Evolutionary conservation across 2,113 vertebrate genomes (phyloP).

Genomic region (Indicator indicator): DNA sequence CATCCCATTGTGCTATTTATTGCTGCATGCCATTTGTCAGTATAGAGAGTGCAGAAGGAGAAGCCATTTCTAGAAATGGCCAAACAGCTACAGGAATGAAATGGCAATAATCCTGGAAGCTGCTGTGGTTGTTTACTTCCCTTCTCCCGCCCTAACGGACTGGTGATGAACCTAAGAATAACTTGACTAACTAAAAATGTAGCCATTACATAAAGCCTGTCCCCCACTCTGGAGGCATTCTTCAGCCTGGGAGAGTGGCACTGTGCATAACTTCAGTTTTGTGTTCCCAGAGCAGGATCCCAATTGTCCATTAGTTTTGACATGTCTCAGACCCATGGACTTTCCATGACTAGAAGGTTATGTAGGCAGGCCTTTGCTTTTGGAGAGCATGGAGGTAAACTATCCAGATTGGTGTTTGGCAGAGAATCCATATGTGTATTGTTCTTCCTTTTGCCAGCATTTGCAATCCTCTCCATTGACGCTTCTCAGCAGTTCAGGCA

Average conservation of each 20-base stretch:
- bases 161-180: slow-evolving; percentile 47
- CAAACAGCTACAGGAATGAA: slow-evolving; percentile 40
- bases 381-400: not conserved
- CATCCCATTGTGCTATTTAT: slow-evolving; percentile 50
- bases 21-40: slow-evolving; percentile 19
- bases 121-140: slow-evolving; percentile 52
- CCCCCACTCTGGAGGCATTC: not conserved
- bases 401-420: not conserved
- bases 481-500: not conserved
- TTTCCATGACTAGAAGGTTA: not conserved
- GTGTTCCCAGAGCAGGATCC: not conserved
- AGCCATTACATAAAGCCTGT: slow-evolving; percentile 25
- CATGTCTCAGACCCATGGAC: not conserved
- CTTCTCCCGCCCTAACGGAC: not conserved
- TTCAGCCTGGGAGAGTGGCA: not conserved
- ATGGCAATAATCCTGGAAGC: slow-evolving; percentile 2
- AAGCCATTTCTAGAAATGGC: slow-evolving; percentile 62
- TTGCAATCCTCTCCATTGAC: not conserved
- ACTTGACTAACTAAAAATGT: slow-evolving; percentile 28
- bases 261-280: not conserved
- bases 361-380: not conserved
- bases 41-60: not conserved
- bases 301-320: not conserved
- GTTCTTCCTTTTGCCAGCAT: not conserved
- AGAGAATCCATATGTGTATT: not conserved